These are phyloP conservation scores for Geotrypetes seraphini DNA, from an alignment of 2,797 vertebrate genomes.

Conservation along the genomic window DNA sequence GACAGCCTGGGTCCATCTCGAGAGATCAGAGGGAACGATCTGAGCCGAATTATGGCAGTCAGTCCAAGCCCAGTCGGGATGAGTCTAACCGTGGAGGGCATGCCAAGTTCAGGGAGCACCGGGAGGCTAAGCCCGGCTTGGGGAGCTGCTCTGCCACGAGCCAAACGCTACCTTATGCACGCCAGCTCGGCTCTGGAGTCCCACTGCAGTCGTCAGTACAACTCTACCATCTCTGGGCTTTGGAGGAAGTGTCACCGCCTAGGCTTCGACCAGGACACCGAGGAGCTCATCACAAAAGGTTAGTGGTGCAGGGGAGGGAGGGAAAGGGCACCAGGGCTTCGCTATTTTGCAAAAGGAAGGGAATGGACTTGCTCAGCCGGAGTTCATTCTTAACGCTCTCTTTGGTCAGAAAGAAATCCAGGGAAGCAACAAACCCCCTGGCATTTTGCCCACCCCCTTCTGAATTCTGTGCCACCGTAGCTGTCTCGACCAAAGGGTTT, in stretches of 20 bases:
- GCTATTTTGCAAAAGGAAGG: neutral
- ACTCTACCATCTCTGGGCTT: constrained; percentile 79
- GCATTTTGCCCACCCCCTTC: no score
- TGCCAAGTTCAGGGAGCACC: no score
- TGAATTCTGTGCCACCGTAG: no score
- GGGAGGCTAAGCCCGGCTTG: no score
- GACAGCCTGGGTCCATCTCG: no score
- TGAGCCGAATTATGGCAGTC: constrained; percentile 6
- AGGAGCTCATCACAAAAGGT: constrained; percentile 84
- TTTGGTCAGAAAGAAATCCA: neutral
- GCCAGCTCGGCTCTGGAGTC: constrained; percentile 68
- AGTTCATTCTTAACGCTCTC: no score
- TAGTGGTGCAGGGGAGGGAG: neutral
- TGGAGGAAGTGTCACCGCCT: constrained; percentile 82
- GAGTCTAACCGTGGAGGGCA: no score
- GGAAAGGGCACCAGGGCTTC: neutral
- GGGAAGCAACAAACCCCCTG: no score
- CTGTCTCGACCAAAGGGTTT: no score
- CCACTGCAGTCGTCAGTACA: constrained; percentile 79
- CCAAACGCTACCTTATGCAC: constrained; percentile 47
- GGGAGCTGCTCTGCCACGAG: constrained; percentile 23
- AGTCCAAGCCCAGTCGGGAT: neutral
- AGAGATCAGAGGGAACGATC: no score
- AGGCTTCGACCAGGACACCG: constrained; percentile 80
- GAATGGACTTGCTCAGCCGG: neutral